phyloP scores from a whole-genome alignment of 2,888 invertebrate species.

The Spisula subtruncata region DNA sequence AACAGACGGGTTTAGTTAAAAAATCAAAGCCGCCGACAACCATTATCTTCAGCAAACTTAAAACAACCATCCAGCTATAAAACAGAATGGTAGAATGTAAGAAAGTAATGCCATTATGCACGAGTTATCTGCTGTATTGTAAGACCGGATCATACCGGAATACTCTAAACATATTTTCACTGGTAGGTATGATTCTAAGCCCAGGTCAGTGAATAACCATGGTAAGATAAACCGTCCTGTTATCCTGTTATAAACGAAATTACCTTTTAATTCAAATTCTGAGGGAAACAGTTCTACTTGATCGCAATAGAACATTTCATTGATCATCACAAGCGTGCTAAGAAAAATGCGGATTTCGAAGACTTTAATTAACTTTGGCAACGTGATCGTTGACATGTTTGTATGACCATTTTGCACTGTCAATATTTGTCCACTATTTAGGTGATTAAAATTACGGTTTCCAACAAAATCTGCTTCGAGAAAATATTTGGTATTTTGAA shows the following conservation, averaged over 20 bases:
- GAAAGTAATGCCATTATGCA: too few species aligned
- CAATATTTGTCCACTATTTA: background rate
- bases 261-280: background rate
- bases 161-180: background rate
- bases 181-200: background rate
- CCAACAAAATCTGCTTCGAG: background rate
- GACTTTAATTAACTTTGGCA: background rate
- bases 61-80: too few species aligned
- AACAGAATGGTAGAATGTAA: too few species aligned
- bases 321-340: background rate
- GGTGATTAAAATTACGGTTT: too few species aligned
- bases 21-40: too few species aligned
- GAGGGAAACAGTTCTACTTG: background rate
- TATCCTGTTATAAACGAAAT: background rate
- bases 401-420: background rate
- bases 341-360: background rate
- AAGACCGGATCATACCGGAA: background rate
- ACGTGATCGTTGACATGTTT: background rate
- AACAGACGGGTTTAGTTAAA: too few species aligned
- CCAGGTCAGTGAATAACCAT: background rate
- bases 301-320: background rate
- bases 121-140: background rate
- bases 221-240: background rate
- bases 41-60: too few species aligned
- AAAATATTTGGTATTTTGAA: background rate